Evolutionary conservation across 2,888 invertebrate genomes (phyloP).

Genomic region (Saturnia japonica): DNA sequence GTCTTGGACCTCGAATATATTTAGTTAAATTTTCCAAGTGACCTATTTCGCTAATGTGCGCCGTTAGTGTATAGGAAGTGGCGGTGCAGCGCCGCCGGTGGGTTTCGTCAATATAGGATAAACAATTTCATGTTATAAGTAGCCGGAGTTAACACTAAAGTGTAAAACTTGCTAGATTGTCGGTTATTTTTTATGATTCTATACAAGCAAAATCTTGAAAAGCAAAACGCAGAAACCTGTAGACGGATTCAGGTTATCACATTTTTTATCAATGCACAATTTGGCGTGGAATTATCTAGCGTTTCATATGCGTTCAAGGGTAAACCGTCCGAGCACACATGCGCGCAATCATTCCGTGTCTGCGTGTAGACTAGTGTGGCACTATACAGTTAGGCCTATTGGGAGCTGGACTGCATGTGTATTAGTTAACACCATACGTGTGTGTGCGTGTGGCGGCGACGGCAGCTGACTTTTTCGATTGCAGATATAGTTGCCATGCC

Average conservation of each 20-base stretch:
- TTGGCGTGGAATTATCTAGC: conserved; percentile 68
- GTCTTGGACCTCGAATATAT: background rate
- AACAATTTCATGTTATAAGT: background rate
- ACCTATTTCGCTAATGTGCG: background rate
- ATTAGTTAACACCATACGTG: conserved; percentile 43
- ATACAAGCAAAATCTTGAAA: background rate
- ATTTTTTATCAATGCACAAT: conserved; percentile 78
- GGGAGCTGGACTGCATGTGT: conserved; percentile 57
- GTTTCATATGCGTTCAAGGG: conserved; percentile 77
- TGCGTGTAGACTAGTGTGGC: conserved; percentile 50
- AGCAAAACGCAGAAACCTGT: conserved; percentile 41
- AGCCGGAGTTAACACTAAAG: background rate
- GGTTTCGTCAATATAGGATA: conserved; percentile 2
- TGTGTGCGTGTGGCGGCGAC: conserved; percentile 59
- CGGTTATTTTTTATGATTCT: background rate
- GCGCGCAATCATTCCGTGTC: conserved; percentile 46
- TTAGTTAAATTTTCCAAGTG: background rate
- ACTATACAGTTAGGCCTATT: conserved; percentile 65
- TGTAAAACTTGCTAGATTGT: background rate
- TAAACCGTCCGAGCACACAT: conserved; percentile 70
- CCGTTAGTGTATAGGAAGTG: background rate
- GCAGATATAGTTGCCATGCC: conserved; percentile 77
- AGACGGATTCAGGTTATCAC: conserved; percentile 65
- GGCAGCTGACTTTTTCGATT: conserved; percentile 73
- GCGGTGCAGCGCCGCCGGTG: background rate